Evolutionary conservation across 2,888 invertebrate genomes (phyloP).

Genomic region (Phaedon cochleariae): DNA sequence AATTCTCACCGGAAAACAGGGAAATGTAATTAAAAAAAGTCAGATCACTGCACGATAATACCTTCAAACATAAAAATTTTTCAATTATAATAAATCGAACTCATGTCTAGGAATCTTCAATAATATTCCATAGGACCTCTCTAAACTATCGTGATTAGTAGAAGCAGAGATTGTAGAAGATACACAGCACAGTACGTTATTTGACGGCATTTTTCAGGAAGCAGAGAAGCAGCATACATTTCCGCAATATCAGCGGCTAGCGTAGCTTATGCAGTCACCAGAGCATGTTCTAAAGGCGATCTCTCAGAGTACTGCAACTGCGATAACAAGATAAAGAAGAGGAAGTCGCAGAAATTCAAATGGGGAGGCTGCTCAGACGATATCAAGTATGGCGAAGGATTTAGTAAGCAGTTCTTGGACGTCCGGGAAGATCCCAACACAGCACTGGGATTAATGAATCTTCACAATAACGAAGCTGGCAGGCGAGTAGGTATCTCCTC

Average conservation of each 20-base stretch:
- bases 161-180: too few relatives aligned
- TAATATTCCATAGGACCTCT: too few relatives aligned
- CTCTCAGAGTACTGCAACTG: constrained; percentile 85
- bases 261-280: constrained; percentile 87
- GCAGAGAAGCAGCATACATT: constrained; percentile 88
- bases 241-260: constrained; percentile 90
- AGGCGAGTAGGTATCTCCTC: constrained; percentile 72
- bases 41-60: too few relatives aligned
- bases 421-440: constrained; percentile 77
- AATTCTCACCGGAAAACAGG: too few relatives aligned
- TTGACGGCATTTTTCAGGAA: constrained; percentile 66
- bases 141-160: too few relatives aligned
- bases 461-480: constrained; percentile 93
- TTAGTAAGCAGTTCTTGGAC: constrained; percentile 88
- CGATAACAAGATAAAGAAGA: constrained; percentile 68
- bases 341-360: constrained; percentile 81
- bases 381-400: constrained; percentile 83
- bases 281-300: constrained; percentile 87
- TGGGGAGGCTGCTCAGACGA: constrained; percentile 97
- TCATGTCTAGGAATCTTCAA: too few relatives aligned
- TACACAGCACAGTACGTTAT: too few relatives aligned
- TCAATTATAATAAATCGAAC: too few relatives aligned
- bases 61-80: too few relatives aligned
- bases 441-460: constrained; percentile 84
- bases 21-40: too few relatives aligned